Evolutionary conservation across 2,888 invertebrate species (phyloP), one percentile per base, ranked within the genome.

Genomic region (Minunthozetes semirufus): DNA sequence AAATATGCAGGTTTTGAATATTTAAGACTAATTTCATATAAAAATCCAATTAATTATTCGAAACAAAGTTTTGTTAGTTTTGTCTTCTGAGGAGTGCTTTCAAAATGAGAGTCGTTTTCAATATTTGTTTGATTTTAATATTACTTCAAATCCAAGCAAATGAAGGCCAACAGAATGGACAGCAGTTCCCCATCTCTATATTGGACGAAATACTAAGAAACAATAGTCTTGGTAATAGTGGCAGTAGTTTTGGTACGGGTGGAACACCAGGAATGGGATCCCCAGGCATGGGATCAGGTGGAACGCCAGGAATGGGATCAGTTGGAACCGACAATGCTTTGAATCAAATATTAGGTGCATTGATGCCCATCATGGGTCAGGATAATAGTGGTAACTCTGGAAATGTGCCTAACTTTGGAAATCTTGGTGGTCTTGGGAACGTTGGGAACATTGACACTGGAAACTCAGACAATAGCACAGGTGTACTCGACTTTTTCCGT

Each of bases 401-500:
- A 33, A 33, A 33, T 33, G 9, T 33, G n/a, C n/a, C n/a, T n/a
- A n/a, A n/a, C n/a, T n/a, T n/a, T 11, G 46, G 46, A 8, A 17
- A 1, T 15, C 19, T 22, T 56, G 56, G 56, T 56, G 56, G 56
- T 22, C n/a, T n/a, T n/a, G n/a, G n/a, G n/a, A n/a, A n/a, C n/a
- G n/a, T n/a, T n/a, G n/a, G n/a, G n/a, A 33, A 33, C 8, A 33
- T 8, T 3, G 33, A 8, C 8, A 33, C 33, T 33, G 33, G 8
- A 6, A 13, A 13, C 13, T 50, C 22, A 19, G 53, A 53, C 56
- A 25, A 56, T 33, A 68, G 68, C 13, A 68, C 68, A 22, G 68
- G 68, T 42, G 11, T 68, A 33, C 4, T 68, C 4, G 68, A 68
- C 68, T 68, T 46, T 22, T 68, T 68, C 22, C 68, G 68, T 22